Evolutionary conservation across 2,888 invertebrate genomes (phyloP).

Genomic region (Leistus spinibarbis): DNA sequence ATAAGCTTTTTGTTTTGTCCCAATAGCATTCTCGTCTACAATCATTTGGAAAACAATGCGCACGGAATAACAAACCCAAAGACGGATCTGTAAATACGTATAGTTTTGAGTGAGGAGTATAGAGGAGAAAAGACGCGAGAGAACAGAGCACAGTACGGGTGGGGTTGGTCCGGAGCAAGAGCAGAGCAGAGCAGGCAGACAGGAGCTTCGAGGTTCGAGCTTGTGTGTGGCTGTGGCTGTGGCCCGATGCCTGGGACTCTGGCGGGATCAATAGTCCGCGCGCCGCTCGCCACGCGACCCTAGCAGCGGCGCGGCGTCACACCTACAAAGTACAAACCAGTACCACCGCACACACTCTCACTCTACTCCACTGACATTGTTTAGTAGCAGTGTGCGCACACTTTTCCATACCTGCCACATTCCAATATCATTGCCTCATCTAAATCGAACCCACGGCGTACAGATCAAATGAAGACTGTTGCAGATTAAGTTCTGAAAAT

Average conservation of each 20-base stretch:
- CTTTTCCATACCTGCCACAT: not conserved
- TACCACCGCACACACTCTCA: not conserved
- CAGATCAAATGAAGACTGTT: not conserved
- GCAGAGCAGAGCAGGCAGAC: not conserved
- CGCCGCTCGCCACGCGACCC: not conserved
- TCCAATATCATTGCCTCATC: not conserved
- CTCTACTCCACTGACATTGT: not conserved
- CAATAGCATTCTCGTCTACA: too few species aligned
- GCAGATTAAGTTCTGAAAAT: too few species aligned
- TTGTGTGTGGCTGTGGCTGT: too few species aligned
- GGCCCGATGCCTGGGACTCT: constrained; percentile 34
- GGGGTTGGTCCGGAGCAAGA: not conserved
- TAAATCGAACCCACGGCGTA: not conserved
- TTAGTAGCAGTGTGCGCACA: not conserved
- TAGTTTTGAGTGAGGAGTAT: not conserved
- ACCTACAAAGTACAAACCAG: constrained; percentile 3
- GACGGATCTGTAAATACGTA: not conserved
- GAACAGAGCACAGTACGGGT: too few species aligned
- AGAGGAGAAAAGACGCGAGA: not conserved
- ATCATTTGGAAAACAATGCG: too few species aligned
- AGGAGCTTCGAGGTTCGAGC: constrained; percentile 5
- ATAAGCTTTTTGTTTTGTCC: too few species aligned
- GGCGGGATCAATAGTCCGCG: constrained; percentile 30
- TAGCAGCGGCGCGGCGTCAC: not conserved
- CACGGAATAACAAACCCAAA: too few species aligned